Conservation (phyloP, 1,140 invertebrate genomes). For the Ostrea denselamellosa region DNA sequence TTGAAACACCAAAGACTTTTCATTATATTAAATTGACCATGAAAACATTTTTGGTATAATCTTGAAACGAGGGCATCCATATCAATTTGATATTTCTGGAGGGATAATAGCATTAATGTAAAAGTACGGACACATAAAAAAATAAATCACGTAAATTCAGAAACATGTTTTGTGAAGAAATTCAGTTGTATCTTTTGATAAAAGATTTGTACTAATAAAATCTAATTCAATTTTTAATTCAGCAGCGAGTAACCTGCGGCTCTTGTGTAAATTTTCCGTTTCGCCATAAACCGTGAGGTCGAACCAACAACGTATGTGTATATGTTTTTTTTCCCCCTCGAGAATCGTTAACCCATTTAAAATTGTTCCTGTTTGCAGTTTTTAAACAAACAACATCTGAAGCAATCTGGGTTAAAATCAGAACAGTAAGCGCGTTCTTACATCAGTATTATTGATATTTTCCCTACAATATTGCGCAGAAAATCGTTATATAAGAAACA, state of each 20-base stretch:
- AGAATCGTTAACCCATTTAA: constrained; percentile 18
- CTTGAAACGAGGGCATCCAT: no score
- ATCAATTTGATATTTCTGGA: no score
- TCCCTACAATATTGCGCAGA: constrained; percentile 28
- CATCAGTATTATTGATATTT: constrained; percentile 23
- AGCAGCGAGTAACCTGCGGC: no score
- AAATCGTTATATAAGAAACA: constrained; percentile 39
- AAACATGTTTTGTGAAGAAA: no score
- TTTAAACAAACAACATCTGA: constrained; percentile 33
- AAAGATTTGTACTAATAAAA: not conserved
- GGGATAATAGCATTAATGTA: no score
- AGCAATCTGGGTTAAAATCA: constrained; percentile 36
- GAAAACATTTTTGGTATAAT: no score
- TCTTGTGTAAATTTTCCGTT: not conserved
- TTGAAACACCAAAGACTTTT: no score
- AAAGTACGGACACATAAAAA: no score
- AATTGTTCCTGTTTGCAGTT: not conserved
- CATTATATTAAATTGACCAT: no score
- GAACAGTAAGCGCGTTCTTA: not conserved
- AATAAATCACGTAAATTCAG: no score
- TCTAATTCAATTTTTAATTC: not conserved
- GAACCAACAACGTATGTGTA: not conserved
- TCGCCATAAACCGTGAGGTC: not conserved
- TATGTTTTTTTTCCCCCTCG: not conserved
- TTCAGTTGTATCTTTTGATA: no score